Percentiles rank a stretch among this genome's conserved stretches.
Conservation (phyloP, 2,113 vertebrate genomes). For the Pionites leucogaster region DNA sequence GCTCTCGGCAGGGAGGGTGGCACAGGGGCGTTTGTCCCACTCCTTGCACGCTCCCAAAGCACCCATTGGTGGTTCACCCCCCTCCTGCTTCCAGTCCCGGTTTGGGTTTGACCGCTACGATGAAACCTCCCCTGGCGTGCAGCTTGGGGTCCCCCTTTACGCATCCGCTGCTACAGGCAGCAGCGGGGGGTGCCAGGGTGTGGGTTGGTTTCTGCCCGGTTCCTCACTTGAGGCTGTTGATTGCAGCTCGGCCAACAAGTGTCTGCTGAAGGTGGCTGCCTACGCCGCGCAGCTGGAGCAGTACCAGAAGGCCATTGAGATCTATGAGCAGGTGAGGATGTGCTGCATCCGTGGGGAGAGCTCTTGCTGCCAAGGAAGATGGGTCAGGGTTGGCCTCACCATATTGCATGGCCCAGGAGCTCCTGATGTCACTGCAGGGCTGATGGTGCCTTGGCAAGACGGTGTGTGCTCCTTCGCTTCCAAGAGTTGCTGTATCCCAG, state of each 20-base stretch:
- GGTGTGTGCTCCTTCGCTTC: not conserved
- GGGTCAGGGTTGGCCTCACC: fast-evolving
- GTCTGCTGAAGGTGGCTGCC: conserved; percentile 94
- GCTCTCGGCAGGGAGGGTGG: not conserved
- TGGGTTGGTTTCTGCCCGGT: not conserved
- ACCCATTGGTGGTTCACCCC: not conserved
- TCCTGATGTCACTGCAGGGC: not conserved
- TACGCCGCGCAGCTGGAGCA: conserved; percentile 96
- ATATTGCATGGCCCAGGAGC: fast-evolving
- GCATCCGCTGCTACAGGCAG: fast-evolving
- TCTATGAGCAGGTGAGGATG: conserved; percentile 92
- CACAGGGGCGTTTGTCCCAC: not conserved
- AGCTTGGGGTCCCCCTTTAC: not conserved
- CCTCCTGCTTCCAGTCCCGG: not conserved
- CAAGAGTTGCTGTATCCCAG: not conserved
- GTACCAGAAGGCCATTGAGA: conserved; percentile 95
- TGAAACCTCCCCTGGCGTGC: not conserved
- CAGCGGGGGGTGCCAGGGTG: fast-evolving
- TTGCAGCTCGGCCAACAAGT: conserved; percentile 94
- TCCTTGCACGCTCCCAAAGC: too few species aligned
- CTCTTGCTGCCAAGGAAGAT: not conserved
- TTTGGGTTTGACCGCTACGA: not conserved
- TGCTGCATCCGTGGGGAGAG: fast-evolving
- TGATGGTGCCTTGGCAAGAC: not conserved
- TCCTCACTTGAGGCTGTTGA: not conserved